Percentiles rank a stretch among this genome's conserved stretches.
Evolutionary conservation across 2,113 vertebrate species (phyloP).

Genomic region (Ptilorrhoa leucosticta): DNA sequence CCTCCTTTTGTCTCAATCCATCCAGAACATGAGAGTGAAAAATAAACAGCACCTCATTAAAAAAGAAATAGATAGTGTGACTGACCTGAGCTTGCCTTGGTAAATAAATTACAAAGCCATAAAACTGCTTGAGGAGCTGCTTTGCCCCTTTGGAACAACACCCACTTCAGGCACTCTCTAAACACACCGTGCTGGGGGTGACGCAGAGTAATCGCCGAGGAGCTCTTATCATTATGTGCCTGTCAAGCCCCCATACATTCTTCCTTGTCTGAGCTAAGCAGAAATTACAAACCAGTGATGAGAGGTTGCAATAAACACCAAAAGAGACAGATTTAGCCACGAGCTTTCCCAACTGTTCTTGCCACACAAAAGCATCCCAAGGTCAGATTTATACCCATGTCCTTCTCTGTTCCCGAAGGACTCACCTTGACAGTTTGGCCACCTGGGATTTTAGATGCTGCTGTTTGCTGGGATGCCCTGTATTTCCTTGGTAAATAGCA

Average conservation of each 20-base stretch:
- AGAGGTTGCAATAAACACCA: neutral
- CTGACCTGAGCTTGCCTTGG: slow-evolving; percentile 42
- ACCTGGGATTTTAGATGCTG: neutral
- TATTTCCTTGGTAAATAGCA: neutral
- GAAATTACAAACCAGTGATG: neutral
- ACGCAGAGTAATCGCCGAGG: neutral
- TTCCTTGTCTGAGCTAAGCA: neutral
- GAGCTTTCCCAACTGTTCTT: neutral
- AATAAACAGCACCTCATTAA: slow-evolving; percentile 51
- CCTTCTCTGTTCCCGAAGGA: neutral
- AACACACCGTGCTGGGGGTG: neutral
- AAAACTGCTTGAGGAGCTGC: slow-evolving; percentile 20
- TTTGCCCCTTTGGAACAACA: slow-evolving; percentile 20
- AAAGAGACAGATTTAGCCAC: neutral
- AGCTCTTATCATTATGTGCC: neutral
- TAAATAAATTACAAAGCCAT: slow-evolving; percentile 59
- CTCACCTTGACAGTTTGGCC: neutral
- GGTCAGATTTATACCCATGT: neutral
- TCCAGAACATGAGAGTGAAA: slow-evolving; percentile 42
- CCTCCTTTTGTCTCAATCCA: slow-evolving; percentile 37
- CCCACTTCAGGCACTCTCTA: neutral
- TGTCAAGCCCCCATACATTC: neutral
- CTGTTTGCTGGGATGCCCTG: neutral
- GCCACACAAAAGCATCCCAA: neutral
- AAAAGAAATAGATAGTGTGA: slow-evolving; percentile 45